These are phyloP conservation scores for Drosophila trichaetosa DNA, from an alignment of 2,888 invertebrate species.

Conservation along the genomic window DNA sequence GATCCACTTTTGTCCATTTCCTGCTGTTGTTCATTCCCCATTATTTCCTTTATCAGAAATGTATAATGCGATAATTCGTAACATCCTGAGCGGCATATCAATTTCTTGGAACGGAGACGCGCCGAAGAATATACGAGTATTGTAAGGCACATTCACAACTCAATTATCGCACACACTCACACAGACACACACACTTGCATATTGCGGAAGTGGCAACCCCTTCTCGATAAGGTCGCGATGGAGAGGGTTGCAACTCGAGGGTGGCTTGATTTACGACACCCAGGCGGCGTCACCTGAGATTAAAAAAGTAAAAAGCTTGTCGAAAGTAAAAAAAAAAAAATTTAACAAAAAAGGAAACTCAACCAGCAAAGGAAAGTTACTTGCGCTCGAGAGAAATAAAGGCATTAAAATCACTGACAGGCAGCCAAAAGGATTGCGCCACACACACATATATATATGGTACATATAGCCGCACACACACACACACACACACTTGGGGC, in stretches of 20 bases:
- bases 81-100: slow-evolving; percentile 76
- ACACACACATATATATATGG: slow-evolving; percentile 28
- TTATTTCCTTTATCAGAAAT: slow-evolving; percentile 56
- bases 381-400: slow-evolving; percentile 78
- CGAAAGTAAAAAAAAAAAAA: slow-evolving; percentile 72
- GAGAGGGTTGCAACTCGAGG: slow-evolving; percentile 33
- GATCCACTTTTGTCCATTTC: background rate
- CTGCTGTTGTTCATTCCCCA: slow-evolving; percentile 5
- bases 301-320: slow-evolving; percentile 82
- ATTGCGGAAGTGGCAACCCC: slow-evolving; percentile 52
- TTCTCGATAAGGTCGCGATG: slow-evolving; percentile 30
- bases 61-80: slow-evolving; percentile 72
- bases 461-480: slow-evolving; percentile 18
- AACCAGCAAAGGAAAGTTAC: slow-evolving; percentile 54
- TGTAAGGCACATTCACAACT: slow-evolving; percentile 73
- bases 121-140: slow-evolving; percentile 35
- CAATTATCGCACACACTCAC: slow-evolving; percentile 72
- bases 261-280: slow-evolving; percentile 83
- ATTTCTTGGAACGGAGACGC: slow-evolving; percentile 57
- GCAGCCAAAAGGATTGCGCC: slow-evolving; percentile 76
- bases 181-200: slow-evolving; percentile 14
- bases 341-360: slow-evolving; percentile 30
- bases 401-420: slow-evolving; percentile 83
- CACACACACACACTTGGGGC: slow-evolving; percentile 8
- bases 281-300: slow-evolving; percentile 85